Conservation (phyloP, 2,888 invertebrate genomes). For the Cistogaster globosa region DNA sequence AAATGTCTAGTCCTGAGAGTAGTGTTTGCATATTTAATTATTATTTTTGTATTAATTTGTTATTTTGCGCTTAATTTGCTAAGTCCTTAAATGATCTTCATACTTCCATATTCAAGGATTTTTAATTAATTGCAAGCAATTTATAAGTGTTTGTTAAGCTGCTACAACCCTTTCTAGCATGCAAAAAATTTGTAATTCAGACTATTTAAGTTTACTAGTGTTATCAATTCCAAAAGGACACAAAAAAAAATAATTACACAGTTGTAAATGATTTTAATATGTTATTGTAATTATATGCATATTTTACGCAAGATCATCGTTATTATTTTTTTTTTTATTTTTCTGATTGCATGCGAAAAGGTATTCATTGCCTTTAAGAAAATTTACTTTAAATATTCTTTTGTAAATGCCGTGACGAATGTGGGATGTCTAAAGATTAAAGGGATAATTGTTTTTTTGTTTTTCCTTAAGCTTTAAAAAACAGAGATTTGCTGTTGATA, state of each 20-base stretch:
- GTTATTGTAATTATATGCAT: constrained; percentile 56
- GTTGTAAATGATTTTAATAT: constrained; percentile 1
- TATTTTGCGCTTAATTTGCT: constrained; percentile 63
- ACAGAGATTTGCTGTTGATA: background rate
- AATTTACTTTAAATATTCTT: constrained; percentile 29
- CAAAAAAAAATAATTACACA: background rate
- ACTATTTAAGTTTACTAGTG: constrained; percentile 21
- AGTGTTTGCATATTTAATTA: constrained; percentile 63
- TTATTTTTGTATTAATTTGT: constrained; percentile 56
- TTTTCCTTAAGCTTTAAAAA: background rate
- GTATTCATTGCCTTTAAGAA: background rate
- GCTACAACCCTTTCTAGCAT: constrained; percentile 23
- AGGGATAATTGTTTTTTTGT: constrained; percentile 10
- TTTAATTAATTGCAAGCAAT: constrained; percentile 59
- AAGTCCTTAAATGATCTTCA: constrained; percentile 49
- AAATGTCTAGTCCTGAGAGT: background rate
- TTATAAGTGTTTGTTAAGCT: constrained; percentile 57
- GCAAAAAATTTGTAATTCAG: constrained; percentile 4
- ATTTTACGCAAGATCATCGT: constrained; percentile 61
- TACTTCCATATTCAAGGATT: background rate
- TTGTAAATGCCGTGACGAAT: constrained; percentile 52
- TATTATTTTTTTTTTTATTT: constrained; percentile 21
- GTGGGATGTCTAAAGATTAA: constrained; percentile 34
- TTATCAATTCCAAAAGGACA: background rate
- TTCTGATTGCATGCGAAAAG: background rate